Percentiles rank a stretch among this genome's conserved stretches.
Evolutionary conservation across 2,888 invertebrate species (phyloP).

Genomic region (Amitus sp.): DNA sequence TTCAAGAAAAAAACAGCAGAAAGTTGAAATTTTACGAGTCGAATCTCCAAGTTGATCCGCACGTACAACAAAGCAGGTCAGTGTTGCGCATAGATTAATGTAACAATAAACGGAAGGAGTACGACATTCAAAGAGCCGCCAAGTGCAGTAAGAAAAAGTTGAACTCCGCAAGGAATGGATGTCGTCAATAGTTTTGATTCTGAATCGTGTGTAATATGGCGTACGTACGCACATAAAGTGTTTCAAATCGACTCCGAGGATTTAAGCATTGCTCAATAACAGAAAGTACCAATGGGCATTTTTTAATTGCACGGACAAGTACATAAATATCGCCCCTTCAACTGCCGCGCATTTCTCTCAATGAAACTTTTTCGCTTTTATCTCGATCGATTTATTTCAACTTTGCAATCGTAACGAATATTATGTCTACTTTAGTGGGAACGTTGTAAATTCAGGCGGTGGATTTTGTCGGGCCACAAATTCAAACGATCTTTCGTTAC

Average conservation of each 20-base stretch:
- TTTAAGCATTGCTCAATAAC: constrained; percentile 14
- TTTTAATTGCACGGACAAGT: not conserved
- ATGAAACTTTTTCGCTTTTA: constrained; percentile 31
- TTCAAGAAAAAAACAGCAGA: not conserved
- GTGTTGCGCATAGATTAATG: constrained; percentile 20
- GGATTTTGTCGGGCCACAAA: too few relatives aligned
- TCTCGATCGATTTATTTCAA: too few relatives aligned
- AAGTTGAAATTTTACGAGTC: not conserved
- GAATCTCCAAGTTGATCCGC: too few relatives aligned
- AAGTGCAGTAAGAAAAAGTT: constrained; percentile 24
- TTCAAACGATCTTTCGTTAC: too few relatives aligned
- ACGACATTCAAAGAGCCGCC: constrained; percentile 21
- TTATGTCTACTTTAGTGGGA: too few relatives aligned
- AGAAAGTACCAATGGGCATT: constrained; percentile 8
- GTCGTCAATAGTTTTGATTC: constrained; percentile 15
- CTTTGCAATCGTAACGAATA: too few relatives aligned
- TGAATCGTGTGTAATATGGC: constrained; percentile 7
- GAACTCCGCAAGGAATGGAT: constrained; percentile 25
- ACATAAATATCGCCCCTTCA: not conserved
- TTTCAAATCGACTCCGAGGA: constrained; percentile 17
- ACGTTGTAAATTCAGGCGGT: too few relatives aligned
- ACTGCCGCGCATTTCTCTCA: constrained; percentile 12
- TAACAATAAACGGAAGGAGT: constrained; percentile 20
- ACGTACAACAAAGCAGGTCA: constrained; percentile 35
- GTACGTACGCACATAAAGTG: constrained; percentile 25